These are phyloP conservation scores for Crotalus tigris DNA, from an alignment of 2,113 vertebrate genomes.

Conservation along the genomic window DNA sequence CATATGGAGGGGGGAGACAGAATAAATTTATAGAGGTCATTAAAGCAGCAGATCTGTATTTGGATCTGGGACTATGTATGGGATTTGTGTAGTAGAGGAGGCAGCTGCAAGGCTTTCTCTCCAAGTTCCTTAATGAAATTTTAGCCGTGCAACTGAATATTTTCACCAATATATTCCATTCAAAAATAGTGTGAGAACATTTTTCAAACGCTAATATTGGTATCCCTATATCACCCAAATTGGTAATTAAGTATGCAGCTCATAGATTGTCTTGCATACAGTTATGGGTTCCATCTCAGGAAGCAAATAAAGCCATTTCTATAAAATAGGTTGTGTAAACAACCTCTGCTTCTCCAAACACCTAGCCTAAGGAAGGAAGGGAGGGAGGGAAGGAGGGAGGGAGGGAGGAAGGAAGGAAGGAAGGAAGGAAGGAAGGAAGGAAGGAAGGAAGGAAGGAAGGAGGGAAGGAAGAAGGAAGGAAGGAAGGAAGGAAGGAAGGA, in stretches of 20 bases:
- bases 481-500: too few species aligned
- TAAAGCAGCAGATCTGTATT: background rate
- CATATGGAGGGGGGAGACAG: background rate
- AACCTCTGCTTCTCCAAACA: background rate
- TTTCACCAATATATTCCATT: background rate
- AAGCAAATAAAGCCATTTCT: background rate
- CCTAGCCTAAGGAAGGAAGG: background rate
- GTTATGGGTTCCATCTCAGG: background rate
- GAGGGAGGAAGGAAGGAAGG: background rate
- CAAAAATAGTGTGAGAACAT: fast-evolving
- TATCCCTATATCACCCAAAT: background rate
- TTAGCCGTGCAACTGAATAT: fast-evolving
- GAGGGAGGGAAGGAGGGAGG: background rate
- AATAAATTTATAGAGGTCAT: background rate
- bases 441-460: too few species aligned
- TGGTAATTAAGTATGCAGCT: background rate
- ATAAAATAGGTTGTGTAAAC: background rate
- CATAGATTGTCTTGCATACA: fast-evolving
- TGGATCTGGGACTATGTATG: background rate
- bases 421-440: too few species aligned
- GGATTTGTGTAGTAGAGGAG: background rate
- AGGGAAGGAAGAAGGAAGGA: too few species aligned
- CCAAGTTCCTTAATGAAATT: fast-evolving
- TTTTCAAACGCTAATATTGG: background rate
- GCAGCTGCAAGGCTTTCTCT: background rate